Evolutionary conservation across 1,140 invertebrate species (phyloP), one percentile per base, ranked within the genome.

Genomic region (Drosophila orena): DNA sequence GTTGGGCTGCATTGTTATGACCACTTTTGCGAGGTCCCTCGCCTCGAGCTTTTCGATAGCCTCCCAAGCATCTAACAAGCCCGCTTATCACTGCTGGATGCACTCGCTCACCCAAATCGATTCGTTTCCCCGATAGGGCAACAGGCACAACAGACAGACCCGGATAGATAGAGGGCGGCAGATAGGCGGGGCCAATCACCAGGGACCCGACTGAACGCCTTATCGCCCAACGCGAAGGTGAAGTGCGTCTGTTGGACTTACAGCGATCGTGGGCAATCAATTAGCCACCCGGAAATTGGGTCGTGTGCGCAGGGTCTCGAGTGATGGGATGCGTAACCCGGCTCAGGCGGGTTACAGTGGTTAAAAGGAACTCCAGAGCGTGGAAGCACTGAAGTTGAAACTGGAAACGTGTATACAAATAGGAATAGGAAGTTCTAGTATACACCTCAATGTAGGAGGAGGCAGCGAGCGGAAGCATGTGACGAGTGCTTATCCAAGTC

Each of bases 41-140:
- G n/a, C n/a, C 40, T 22, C n/a, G 24, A 42, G n/a, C 12, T 60
- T 17, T 15, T 22, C 30, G 11, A 15, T 11, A 61, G 35, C 61
- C 11, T 30, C 22, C 20, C 34, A 22, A 44, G 24, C 62, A 30
- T 44, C 20, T 47, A 17, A 55, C 53, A 15, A 12, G 12, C 14
- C 30, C 57, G 57, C 58, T 70, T 70, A 70, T 70, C 66, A 24
- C n/a, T 14, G 1, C 7, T 22, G 20, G 46, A 53, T 64, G 61
- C 46, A 68, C 65, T 43, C 65, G 15, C 62, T 54, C 61, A 55
- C 65, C 64, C 27, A 24, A 70, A 70, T 70, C 50, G 64, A 70
- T 70, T 56, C 24, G 24, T 1, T 15, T 8, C n/a, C 6, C 27
- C 34, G 66, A 70, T 70, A 70, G n/a, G n/a, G 30, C 30, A 35